These are phyloP conservation scores for Embiotoca jacksoni DNA, from an alignment of 2,113 vertebrate genomes.

Conservation along the genomic window DNA sequence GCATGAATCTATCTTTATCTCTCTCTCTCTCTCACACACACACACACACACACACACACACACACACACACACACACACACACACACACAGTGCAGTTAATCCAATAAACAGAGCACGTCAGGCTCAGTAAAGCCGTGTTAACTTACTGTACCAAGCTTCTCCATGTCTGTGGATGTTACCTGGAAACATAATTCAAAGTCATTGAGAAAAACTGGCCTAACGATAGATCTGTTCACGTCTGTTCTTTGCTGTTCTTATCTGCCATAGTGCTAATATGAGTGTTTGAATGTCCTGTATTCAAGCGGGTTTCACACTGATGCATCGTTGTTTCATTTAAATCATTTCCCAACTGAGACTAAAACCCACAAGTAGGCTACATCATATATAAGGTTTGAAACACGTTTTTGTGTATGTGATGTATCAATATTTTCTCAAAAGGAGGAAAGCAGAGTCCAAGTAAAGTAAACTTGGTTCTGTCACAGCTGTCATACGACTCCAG, in stretches of 20 bases:
- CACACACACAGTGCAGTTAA: slow-evolving; percentile 39
- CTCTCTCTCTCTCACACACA: too few relatives aligned
- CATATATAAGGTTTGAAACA: background rate
- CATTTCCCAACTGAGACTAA: too few relatives aligned
- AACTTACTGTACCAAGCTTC: slow-evolving; percentile 17
- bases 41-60: too few relatives aligned
- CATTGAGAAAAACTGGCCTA: background rate
- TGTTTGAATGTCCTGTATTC: too few relatives aligned
- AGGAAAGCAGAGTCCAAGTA: background rate
- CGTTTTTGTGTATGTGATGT: background rate
- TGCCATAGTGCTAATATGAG: too few relatives aligned
- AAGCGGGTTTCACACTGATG: too few relatives aligned
- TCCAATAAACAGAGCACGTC: slow-evolving; percentile 63
- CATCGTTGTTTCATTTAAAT: too few relatives aligned
- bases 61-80: background rate
- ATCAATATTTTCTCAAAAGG: too few relatives aligned
- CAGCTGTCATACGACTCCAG: background rate
- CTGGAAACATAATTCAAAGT: slow-evolving; percentile 38
- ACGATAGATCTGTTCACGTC: slow-evolving; percentile 17
- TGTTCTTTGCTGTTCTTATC: background rate
- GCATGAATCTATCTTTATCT: slow-evolving; percentile 3
- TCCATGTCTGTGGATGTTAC: slow-evolving; percentile 23
- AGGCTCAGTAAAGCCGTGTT: slow-evolving; percentile 26
- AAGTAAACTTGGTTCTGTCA: background rate
- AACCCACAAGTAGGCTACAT: background rate